Evolutionary conservation across 2,113 vertebrate genomes (phyloP), one percentile per base, ranked within the genome.

Genomic region (Corvus cornix): DNA sequence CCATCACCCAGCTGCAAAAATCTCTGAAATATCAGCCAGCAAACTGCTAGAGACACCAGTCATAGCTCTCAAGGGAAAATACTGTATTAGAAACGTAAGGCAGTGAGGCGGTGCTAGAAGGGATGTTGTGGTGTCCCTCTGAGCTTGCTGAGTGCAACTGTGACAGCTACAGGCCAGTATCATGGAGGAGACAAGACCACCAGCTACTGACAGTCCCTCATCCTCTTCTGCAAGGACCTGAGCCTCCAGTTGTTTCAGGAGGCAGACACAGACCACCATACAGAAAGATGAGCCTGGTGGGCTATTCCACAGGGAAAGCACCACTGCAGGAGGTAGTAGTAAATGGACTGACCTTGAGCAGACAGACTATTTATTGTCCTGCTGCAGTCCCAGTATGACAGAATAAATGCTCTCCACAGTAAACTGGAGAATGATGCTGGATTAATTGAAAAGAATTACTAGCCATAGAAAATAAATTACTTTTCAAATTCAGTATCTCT

Each of bases 41-140:
- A 74, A 70, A 81, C 20, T 59, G 16, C 56, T 66, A 49, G n/a
- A 69, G 7, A 59, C 18, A n/a, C 16, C 28, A 51, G 43, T 13
- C 66, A 60, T 2, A 39, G 5, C 1, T 37, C 8, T 33, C 0
- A 0, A 58, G 51, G 16, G 20, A 53, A 82, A 90, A 49, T 1
- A 20, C 55, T 27, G 0, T 41, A 33, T 33, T 43, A 27, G 46
- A 58, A 92, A 39, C 18, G n/a, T 0, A 26, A 41, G 24, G 30
- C 10, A 27, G 17, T 4, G 22, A 83, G 28, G 11, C 31, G 15
- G 59, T 31, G 55, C 23, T 6, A 5, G 48, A 48, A 60, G 28
- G 2, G 7, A 31, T 8, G 4, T 35, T 44, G n/a, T 24, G 39
- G 15, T 11, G 20, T 48, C 48, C 39, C 18, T 44, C 46, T 52